These are phyloP conservation scores for Artemia franciscana DNA, from an alignment of 1,140 invertebrate genomes.

Conservation along the genomic window DNA sequence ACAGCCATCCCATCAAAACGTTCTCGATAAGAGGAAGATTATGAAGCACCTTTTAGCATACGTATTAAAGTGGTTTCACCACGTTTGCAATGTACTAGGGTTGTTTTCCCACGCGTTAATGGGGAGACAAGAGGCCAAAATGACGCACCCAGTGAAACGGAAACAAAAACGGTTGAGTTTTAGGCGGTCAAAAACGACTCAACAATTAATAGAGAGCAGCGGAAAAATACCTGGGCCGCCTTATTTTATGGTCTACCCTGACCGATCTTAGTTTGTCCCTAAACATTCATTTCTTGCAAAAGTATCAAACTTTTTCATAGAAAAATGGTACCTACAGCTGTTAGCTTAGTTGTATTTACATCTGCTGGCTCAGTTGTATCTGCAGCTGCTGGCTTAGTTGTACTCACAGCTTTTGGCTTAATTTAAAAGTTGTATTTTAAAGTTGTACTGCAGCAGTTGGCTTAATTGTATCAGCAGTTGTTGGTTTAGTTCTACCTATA, in stretches of 20 bases:
- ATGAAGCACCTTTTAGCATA: slow-evolving; percentile 4
- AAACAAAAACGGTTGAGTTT: slow-evolving; percentile 18
- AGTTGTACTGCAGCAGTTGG: no score
- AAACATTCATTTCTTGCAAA: background rate
- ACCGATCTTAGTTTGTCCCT: no score
- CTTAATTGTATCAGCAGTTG: no score
- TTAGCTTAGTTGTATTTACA: no score
- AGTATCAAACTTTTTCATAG: no score
- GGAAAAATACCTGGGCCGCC: slow-evolving; percentile 27
- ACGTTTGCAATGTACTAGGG: slow-evolving; percentile 7
- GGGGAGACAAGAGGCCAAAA: background rate
- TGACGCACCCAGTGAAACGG: background rate
- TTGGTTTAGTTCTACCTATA: no score
- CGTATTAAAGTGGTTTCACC: background rate
- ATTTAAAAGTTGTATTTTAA: no score
- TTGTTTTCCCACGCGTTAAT: background rate
- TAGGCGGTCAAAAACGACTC: slow-evolving; percentile 65
- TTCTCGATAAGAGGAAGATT: background rate
- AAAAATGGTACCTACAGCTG: no score
- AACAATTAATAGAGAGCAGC: slow-evolving; percentile 50
- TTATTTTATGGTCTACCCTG: no score
- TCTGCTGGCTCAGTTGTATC: no score
- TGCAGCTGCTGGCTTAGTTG: no score
- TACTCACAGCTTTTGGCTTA: no score
- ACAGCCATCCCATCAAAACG: background rate